Base-by-base conservation (phyloP, 2,113 vertebrate species). In the Grantiella picta region DNA sequence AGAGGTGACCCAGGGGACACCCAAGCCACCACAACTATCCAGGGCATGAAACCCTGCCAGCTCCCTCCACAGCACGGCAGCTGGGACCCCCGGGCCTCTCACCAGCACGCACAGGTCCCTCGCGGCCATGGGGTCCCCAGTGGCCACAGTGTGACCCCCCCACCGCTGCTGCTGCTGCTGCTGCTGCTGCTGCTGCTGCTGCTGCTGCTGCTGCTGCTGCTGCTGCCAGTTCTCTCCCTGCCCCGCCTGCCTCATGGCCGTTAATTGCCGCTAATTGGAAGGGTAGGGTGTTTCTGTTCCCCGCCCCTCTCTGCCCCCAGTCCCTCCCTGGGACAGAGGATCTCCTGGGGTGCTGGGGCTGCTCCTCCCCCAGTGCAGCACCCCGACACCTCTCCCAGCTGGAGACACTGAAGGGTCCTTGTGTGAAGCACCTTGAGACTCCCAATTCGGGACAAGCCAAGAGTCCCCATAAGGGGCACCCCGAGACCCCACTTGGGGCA, bases 121-220 rank as follows among this genome's bases (percentile, higher is more conserved):
- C 3, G 3, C 14, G 0, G 82, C 66, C 77, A 25, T 19, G 27
- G 40, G 52, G 40, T 17, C 42, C 22, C 73, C 22, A 7, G 11
- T 8, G 17, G 53, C 31, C 45, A 42, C 2, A 4, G 56, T 7
- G 2, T 36, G 11, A n/a, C 10, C 3, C 2, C 6, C n/a, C 38
- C 38, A 38, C 38, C 38, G 38, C 38, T 38, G 38, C 38, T 38
- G 38, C 38, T 5, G 0, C 71, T 22, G 7, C 50, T 7, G 14
- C 53, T n/a, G n/a, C n/a, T n/a, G n/a, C n/a, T n/a, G n/a, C n/a
- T n/a, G 38, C 38, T 38, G 38, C 38, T 38, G 38, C 38, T 5
- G 38, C 38, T 38, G 38, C 38, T 38, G 38, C 38, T 5, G 38
- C 38, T 38, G 38, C 38, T 38, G 38, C 38, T 5, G 0, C 71